Evolutionary conservation across 2,888 invertebrate species (phyloP).

Genomic region (Argyra leucocephala): DNA sequence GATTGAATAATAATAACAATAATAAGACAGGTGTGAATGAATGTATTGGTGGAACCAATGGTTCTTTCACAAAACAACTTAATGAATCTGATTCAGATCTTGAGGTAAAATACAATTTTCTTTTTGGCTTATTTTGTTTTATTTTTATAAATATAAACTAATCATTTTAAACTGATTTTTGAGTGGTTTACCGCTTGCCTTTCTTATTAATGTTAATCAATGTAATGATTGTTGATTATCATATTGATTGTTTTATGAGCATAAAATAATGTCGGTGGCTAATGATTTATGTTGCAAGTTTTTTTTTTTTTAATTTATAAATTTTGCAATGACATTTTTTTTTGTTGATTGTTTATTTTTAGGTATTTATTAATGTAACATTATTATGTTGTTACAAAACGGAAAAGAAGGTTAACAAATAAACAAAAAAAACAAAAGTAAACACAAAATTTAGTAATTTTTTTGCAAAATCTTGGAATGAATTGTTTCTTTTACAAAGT

Average conservation of each 20-base stretch:
- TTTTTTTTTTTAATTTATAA: too few relatives aligned
- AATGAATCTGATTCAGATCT: constrained; percentile 22
- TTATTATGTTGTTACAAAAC: too few relatives aligned
- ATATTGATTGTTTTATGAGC: background rate
- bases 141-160: too few relatives aligned
- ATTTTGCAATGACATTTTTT: too few relatives aligned
- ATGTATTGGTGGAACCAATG: constrained; percentile 1
- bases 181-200: too few relatives aligned
- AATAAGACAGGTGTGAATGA: background rate
- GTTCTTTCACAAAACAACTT: background rate
- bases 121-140: background rate
- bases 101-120: constrained; percentile 23
- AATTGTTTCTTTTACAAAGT: background rate
- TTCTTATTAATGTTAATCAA: background rate
- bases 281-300: too few relatives aligned
- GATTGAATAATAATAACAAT: constrained; percentile 15
- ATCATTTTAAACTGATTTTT: background rate
- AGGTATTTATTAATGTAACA: too few relatives aligned
- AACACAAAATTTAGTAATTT: background rate
- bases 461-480: background rate
- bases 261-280: too few relatives aligned
- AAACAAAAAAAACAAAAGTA: too few relatives aligned
- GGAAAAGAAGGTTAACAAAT: too few relatives aligned
- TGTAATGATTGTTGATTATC: background rate
- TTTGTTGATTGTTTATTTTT: too few relatives aligned